phyloP scores from a whole-genome alignment of 37 sponge, comb jelly and placozoan species.

The Cliona cf. orientalis region DNA sequence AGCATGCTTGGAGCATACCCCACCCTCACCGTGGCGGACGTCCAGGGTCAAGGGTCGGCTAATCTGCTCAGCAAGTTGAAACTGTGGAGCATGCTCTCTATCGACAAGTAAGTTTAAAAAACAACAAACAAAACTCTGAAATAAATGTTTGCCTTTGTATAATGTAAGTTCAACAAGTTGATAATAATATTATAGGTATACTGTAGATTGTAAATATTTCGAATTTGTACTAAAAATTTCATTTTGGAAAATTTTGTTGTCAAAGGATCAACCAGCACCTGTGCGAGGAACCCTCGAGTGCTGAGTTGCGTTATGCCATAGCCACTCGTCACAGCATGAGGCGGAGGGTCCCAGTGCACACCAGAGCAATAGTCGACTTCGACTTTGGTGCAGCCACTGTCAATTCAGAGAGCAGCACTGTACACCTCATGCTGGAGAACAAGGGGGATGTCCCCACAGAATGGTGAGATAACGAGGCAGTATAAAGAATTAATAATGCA shows the following conservation, averaged over 20 bases:
- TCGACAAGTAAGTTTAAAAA: slow-evolving; percentile 61
- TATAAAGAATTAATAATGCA: too few relatives aligned
- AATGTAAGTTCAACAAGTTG: too few relatives aligned
- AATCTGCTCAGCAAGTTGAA: slow-evolving; percentile 64
- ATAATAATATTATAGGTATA: too few relatives aligned
- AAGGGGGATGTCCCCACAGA: slow-evolving; percentile 57
- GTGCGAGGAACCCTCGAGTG: slow-evolving; percentile 63
- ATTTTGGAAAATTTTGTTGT: not conserved
- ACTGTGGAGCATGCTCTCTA: slow-evolving; percentile 84
- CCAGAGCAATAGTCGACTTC: slow-evolving; percentile 78
- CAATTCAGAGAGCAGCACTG: slow-evolving; percentile 29
- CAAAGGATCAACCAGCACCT: slow-evolving; percentile 73
- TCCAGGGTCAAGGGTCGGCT: slow-evolving; percentile 55
- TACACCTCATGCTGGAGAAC: slow-evolving; percentile 71
- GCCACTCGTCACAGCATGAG: slow-evolving; percentile 83
- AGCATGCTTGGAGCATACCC: slow-evolving; percentile 75
- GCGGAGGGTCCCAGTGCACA: slow-evolving; percentile 63
- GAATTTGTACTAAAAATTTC: slow-evolving; percentile 1
- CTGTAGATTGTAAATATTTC: not conserved
- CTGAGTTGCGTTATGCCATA: slow-evolving; percentile 87
- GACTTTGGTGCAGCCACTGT: slow-evolving; percentile 86
- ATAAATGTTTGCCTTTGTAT: too few relatives aligned
- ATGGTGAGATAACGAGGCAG: slow-evolving; percentile 76
- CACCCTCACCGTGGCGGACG: slow-evolving; percentile 65
- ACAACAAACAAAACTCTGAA: too few relatives aligned